These are phyloP conservation scores for Dryobates pubescens DNA, from an alignment of 2,797 vertebrate genomes.

Conservation along the genomic window DNA sequence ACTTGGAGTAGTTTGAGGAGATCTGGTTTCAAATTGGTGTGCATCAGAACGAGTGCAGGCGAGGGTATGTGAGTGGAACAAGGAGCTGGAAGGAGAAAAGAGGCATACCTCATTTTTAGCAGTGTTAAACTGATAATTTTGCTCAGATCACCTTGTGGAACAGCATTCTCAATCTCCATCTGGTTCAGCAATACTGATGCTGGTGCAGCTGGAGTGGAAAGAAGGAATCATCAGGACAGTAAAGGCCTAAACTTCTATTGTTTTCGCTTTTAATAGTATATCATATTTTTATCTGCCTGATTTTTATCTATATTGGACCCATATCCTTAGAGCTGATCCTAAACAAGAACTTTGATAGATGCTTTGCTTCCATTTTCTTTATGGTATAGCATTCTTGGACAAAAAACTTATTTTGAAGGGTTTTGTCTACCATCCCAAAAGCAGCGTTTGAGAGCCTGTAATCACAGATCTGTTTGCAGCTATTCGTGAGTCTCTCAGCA, in stretches of 20 bases:
- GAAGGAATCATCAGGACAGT: neutral
- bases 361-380: neutral
- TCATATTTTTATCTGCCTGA: neutral
- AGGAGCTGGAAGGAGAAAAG: neutral
- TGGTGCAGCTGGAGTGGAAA: neutral
- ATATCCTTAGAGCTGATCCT: neutral
- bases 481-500: neutral
- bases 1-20: neutral
- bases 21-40: neutral
- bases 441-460: neutral
- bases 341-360: neutral
- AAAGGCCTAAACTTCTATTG: neutral
- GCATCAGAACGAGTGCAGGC: neutral
- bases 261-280: neutral
- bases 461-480: neutral
- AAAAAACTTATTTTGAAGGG: neutral
- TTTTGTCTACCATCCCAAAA: neutral
- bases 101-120: neutral
- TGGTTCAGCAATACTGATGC: neutral
- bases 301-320: neutral
- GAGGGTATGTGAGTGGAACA: neutral
- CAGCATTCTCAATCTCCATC: neutral
- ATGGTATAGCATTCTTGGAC: accelerated
- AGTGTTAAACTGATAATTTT: neutral
- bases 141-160: neutral